Evolutionary conservation across 2,888 invertebrate species (phyloP), one percentile per base, ranked within the genome.

Genomic region (Hypercompe scribonia): DNA sequence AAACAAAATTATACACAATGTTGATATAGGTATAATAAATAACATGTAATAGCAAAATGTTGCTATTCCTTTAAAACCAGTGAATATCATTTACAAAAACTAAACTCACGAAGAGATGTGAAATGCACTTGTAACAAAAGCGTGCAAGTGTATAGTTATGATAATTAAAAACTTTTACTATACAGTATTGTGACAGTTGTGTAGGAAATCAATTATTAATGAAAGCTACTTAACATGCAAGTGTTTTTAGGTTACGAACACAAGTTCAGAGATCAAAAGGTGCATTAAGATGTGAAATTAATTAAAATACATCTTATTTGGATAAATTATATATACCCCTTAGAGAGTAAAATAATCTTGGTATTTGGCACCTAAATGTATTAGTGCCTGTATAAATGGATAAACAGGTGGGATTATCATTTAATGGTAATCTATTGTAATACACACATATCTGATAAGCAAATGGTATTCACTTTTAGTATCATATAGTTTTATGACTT

Each of bases 231-330:
- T 65, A 65, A 46, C 50, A 65, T 54, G 31, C 18, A 39, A 65
- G 31, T 31, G 54, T 31, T 65, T 65, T 39, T 24, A 33, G 50
- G 65, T 39, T 31, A 65, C 54, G 18, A 58, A 24, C 31, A 71
- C 36, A 65, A 71, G 54, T 71, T 66, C 66, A 71, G n/a, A 66
- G 65, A 66, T 71, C 65, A 66, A 68, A 54, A 33, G 54, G 33
- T 34, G 58, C 42, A 66, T 42, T 39, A 28, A 28, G 39, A n/a
- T 64, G 28, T 46, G 8, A 50, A 50, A 50, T 70, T n/a, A 65
- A 70, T 64, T 65, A 50, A 65, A 46, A 21, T 46, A 21, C n/a
- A 66, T 15, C 21, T 42, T 18, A 42, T 66, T 28, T 66, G 31
- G 8, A 42, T 18, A 10, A 18, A 42, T 31, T 5, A 58, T 28